Conservation (phyloP, 2,888 invertebrate genomes). For the Listrodromus nycthemerus region DNA sequence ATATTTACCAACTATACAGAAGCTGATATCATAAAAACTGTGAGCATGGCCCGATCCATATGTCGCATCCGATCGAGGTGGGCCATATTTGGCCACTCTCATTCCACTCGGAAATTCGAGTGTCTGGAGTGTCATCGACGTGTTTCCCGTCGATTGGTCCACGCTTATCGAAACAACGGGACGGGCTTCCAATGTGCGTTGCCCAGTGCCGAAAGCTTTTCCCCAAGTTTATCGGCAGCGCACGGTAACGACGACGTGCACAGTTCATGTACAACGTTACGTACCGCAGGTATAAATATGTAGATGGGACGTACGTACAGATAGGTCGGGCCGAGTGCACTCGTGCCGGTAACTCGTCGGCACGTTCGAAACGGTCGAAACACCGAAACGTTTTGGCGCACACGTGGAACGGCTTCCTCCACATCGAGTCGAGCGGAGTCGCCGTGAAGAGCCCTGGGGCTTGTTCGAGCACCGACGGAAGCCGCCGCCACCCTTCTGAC, state of each 20-base stretch:
- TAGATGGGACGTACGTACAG: background rate
- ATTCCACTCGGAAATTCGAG: background rate
- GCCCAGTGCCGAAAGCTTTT: background rate
- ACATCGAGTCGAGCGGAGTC: slow-evolving; percentile 12
- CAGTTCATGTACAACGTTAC: background rate
- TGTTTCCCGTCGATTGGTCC: background rate
- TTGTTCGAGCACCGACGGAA: slow-evolving; percentile 36
- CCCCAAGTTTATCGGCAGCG: background rate
- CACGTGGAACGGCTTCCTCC: background rate
- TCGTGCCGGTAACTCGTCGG: slow-evolving; percentile 35
- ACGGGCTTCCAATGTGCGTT: background rate
- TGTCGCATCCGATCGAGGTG: too few species aligned
- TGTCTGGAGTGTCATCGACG: background rate
- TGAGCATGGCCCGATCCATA: too few species aligned
- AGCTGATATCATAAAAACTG: too few species aligned
- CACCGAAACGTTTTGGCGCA: slow-evolving; percentile 46
- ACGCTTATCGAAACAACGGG: background rate
- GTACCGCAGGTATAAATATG: background rate
- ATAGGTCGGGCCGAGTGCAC: slow-evolving; percentile 1
- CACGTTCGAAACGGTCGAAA: slow-evolving; percentile 51
- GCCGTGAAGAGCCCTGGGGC: slow-evolving; percentile 35
- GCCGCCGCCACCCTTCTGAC: slow-evolving; percentile 9
- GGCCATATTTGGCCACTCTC: too few species aligned
- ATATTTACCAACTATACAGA: too few species aligned
- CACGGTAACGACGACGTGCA: background rate